Percentiles rank a stretch among this genome's conserved stretches.
Conservation (phyloP, 2,888 invertebrate species). For the Globia sparganii region DNA sequence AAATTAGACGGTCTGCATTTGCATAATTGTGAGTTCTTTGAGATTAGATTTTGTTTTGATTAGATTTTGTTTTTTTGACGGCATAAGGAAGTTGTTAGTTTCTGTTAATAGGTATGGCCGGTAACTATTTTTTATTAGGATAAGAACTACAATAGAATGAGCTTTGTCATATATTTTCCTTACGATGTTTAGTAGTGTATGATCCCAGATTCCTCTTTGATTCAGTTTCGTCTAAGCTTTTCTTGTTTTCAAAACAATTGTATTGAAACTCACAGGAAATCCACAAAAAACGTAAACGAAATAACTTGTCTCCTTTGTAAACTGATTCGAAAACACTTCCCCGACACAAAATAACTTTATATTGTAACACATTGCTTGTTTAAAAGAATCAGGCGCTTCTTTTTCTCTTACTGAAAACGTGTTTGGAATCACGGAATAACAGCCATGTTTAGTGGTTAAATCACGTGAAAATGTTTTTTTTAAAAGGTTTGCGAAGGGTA, state of each 20-base stretch:
- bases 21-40: slow-evolving; percentile 30
- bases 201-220: no score
- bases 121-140: background rate
- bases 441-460: slow-evolving; percentile 37
- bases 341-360: slow-evolving; percentile 24
- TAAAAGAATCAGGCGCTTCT: slow-evolving; percentile 65
- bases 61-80: background rate
- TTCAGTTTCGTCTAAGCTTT: background rate
- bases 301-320: slow-evolving; percentile 4
- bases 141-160: background rate
- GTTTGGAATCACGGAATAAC: slow-evolving; percentile 44
- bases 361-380: slow-evolving; percentile 59
- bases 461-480: slow-evolving; percentile 30
- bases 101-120: background rate
- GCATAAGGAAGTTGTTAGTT: background rate
- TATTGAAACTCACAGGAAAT: background rate
- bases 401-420: slow-evolving; percentile 54
- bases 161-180: background rate
- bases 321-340: slow-evolving; percentile 45
- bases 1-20: slow-evolving; percentile 20
- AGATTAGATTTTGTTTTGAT: background rate
- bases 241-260: background rate
- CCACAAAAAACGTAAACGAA: background rate
- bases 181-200: background rate
- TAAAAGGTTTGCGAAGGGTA: background rate